These are phyloP conservation scores for Anser cygnoides DNA, from an alignment of 2,113 vertebrate species.

Conservation along the genomic window DNA sequence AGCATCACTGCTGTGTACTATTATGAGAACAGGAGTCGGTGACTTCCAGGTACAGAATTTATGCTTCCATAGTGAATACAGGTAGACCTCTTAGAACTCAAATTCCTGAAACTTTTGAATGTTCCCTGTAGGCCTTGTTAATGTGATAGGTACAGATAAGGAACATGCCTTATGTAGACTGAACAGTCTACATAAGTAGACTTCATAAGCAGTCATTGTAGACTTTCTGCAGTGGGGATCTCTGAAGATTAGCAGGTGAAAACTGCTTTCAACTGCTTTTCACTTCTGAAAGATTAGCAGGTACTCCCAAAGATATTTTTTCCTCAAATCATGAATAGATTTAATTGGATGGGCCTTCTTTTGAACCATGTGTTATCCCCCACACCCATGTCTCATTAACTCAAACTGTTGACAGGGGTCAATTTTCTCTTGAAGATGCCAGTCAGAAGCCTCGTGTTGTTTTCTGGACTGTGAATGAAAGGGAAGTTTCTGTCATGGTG, in stretches of 20 bases:
- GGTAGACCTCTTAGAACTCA: not conserved
- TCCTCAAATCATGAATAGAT: not conserved
- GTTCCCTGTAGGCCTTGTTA: not conserved
- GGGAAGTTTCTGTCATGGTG: not conserved
- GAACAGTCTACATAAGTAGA: no score
- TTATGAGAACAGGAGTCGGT: rapidly evolving
- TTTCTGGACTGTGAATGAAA: not conserved
- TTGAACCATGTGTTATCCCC: not conserved
- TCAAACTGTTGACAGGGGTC: not conserved
- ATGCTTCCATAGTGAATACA: not conserved
- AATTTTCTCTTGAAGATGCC: not conserved
- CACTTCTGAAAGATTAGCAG: not conserved
- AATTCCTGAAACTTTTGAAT: not conserved
- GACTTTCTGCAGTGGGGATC: not conserved
- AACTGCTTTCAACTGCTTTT: no score
- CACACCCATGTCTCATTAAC: not conserved
- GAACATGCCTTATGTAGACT: not conserved
- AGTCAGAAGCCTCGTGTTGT: not conserved
- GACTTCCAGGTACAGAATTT: not conserved
- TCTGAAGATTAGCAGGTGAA: not conserved
- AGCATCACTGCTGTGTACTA: not conserved
- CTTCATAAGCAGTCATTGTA: not conserved
- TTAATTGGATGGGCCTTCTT: not conserved
- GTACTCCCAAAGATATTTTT: not conserved
- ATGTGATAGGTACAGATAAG: not conserved